A percentile compares a stretch with the other conserved stretches of the same genome.
phyloP scores from a whole-genome alignment of 1,140 invertebrate species.

The Dreissena polymorpha region DNA sequence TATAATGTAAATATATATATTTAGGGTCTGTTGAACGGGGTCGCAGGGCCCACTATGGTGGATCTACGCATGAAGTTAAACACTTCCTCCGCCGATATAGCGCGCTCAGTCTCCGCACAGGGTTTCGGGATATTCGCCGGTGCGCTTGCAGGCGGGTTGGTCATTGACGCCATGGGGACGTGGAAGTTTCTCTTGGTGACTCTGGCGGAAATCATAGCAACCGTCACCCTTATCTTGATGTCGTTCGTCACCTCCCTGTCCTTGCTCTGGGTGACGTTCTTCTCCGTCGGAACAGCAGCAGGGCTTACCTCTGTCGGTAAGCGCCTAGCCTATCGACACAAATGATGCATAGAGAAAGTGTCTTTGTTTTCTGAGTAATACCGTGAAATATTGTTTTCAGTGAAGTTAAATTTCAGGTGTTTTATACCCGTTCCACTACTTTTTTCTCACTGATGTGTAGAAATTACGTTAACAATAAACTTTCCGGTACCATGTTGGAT shows the following conservation, averaged over 20 bases:
- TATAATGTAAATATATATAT: neutral
- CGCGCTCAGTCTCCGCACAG: conserved; percentile 8
- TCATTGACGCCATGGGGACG: neutral
- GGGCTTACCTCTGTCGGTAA: conserved; percentile 39
- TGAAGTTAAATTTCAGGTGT: no score
- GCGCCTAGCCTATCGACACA: neutral
- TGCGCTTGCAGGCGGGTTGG: conserved; percentile 1
- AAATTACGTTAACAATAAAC: no score
- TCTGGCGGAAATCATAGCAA: neutral
- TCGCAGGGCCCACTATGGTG: conserved; percentile 20
- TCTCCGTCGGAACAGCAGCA: neutral
- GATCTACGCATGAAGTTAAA: conserved; percentile 16
- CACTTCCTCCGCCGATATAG: neutral
- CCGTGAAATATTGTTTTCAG: no score
- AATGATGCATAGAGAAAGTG: no score
- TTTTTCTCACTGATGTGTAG: no score
- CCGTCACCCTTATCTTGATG: neutral
- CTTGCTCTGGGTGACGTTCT: conserved; percentile 32
- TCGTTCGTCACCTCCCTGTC: neutral
- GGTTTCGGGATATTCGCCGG: conserved; percentile 20
- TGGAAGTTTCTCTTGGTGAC: conserved; percentile 15
- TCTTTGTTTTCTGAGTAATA: no score
- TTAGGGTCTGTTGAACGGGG: conserved; percentile 18
- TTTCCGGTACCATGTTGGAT: no score
- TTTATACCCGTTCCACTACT: no score